A percentile compares a stretch with the other conserved stretches of the same genome.
Evolutionary conservation across 2,797 vertebrate genomes (phyloP).

Genomic region (Rhyacichthys aspro): DNA sequence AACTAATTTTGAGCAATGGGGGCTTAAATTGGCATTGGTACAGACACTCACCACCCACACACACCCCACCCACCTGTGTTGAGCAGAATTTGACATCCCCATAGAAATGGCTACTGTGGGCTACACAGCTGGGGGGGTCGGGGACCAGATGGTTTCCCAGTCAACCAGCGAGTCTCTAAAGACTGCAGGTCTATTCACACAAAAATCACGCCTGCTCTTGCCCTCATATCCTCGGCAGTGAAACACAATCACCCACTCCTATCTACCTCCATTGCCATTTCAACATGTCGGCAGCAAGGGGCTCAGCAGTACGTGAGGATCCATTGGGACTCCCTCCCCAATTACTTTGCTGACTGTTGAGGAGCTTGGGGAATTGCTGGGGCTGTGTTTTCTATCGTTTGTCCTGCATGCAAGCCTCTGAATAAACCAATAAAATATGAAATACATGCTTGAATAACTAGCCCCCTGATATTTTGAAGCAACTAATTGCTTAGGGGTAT

Average conservation of each 20-base stretch:
- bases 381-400: conserved; percentile 58
- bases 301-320: conserved; percentile 55
- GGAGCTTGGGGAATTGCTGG: conserved; percentile 67
- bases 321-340: conserved; percentile 77
- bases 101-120: conserved; percentile 60
- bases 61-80: conserved; percentile 14
- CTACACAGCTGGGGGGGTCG: conserved; percentile 49
- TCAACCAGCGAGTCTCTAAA: conserved; percentile 65
- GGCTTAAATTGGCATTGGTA: conserved; percentile 60
- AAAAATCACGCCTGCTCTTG: conserved; percentile 50
- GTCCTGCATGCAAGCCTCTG: conserved; percentile 54
- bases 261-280: conserved; percentile 66
- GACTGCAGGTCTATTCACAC: conserved; percentile 58
- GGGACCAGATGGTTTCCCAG: conserved; percentile 74
- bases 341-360: conserved; percentile 75
- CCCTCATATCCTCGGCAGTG: conserved; percentile 35
- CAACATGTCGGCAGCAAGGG: conserved; percentile 56
- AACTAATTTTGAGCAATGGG: conserved; percentile 64
- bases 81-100: conserved; percentile 55
- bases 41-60: conserved; percentile 1
- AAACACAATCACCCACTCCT: conserved; percentile 44
- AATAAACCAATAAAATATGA: conserved; percentile 75
- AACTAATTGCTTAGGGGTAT: conserved; percentile 72
- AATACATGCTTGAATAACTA: conserved; percentile 73
- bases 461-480: conserved; percentile 69